Base-by-base conservation (phyloP, 1,140 invertebrate species). In the Nymphalis io region DNA sequence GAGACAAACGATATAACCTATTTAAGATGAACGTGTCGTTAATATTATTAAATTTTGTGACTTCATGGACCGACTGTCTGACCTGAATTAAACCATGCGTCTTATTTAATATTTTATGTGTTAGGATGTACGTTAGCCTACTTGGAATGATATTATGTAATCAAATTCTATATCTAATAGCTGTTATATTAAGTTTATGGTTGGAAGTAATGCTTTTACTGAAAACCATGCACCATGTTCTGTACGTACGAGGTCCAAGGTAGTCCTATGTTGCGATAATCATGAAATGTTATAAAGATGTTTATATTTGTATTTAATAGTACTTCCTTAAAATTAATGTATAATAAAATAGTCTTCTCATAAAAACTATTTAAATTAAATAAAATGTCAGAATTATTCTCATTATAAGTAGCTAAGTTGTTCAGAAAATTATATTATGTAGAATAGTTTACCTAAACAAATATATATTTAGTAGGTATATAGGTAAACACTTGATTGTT, bases 161-260 rank as follows among this genome's bases (percentile, higher is more conserved):
- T 18, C 12, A 53, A 21, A 20, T 57, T 21, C 11, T 18, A 48
- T 10, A 15, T 27, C 51, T 55, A 55, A 23, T 27, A 55, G 5
- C 13, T 23, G 20, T 27, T n/a, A n/a, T 55, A 55, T 15, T 55
- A 55, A 27, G 21, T 15, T 55, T 39, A 59, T 59, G 57, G n/a
- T 39, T 33, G 18, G 27, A 40, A 55, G 1, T 27, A 55, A 55
- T 55, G 51, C 51, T 27, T 39, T 59, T 57, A 57, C 16, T 21
- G 38, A 42, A 64, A 67, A 48, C 57, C 65, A 67, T 67, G 55
- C 57, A 64, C 21, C 8, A 21, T 55, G 62, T 55, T 40, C 38
- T 48, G 53, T 72, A 72, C 70, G 64, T 72, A 72, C 70, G 64
- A 72, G 21, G 23, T 72, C 70, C 70, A 67, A 48, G 63, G 21